Percentiles rank a stretch among this genome's conserved stretches.
Evolutionary conservation across 1,140 invertebrate species (phyloP).

Genomic region (Tigriopus japonicus): DNA sequence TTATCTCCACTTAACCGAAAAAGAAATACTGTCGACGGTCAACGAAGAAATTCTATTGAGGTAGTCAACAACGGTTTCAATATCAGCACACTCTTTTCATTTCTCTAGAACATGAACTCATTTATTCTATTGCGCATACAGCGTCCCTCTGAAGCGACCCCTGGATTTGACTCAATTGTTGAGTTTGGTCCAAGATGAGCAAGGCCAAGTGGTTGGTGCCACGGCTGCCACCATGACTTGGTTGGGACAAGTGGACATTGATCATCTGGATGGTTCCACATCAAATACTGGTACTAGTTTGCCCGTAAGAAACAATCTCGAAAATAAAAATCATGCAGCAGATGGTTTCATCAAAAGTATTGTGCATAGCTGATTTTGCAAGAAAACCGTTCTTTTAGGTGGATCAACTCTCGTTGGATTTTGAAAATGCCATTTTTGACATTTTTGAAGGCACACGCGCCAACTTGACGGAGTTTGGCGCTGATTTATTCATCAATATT

Average conservation of each 20-base stretch:
- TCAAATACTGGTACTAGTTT: neutral
- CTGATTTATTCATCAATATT: constrained; percentile 2
- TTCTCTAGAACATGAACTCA: neutral
- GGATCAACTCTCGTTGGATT: neutral
- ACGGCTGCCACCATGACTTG: constrained; percentile 38
- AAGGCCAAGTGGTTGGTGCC: constrained; percentile 41
- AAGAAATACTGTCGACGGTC: neutral
- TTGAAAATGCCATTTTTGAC: neutral
- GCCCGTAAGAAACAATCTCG: no score
- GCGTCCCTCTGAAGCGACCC: neutral
- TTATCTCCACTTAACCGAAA: neutral
- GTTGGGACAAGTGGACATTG: constrained; percentile 34
- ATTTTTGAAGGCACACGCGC: neutral
- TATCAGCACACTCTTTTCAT: neutral
- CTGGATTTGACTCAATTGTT: neutral
- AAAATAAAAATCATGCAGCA: no score
- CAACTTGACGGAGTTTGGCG: neutral
- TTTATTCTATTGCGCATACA: neutral
- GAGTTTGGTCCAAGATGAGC: constrained; percentile 26
- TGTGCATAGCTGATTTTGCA: no score
- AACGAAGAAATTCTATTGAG: neutral
- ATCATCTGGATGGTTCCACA: neutral
- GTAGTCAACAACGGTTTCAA: neutral
- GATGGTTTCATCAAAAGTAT: no score
- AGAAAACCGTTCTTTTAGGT: no score